Conservation (phyloP, 92 coral and sea anemone genomes). For the Micromussa lordhowensis region DNA sequence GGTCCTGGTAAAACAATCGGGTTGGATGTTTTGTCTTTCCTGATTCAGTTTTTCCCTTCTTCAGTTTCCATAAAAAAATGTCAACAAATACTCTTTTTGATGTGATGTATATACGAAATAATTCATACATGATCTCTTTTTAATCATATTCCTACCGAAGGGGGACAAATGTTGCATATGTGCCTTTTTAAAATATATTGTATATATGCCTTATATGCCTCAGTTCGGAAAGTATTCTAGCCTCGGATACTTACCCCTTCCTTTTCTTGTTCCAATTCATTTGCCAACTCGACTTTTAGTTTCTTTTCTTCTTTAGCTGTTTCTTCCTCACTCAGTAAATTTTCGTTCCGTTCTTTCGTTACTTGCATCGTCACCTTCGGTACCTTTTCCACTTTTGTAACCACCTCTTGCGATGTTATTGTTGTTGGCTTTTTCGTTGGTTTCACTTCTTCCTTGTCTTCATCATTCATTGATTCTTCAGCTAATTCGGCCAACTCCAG, state of each 20-base stretch:
- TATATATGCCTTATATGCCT: too few species aligned
- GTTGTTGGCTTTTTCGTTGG: background rate
- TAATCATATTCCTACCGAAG: too few species aligned
- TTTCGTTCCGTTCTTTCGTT: background rate
- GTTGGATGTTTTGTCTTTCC: too few species aligned
- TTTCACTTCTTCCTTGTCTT: background rate
- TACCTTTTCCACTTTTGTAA: constrained; percentile 8
- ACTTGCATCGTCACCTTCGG: constrained; percentile 9
- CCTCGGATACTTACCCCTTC: background rate
- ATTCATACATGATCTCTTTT: too few species aligned
- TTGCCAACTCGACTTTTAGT: background rate
- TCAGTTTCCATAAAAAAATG: too few species aligned
- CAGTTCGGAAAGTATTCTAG: too few species aligned
- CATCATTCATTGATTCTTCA: constrained; percentile 3
- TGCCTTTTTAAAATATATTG: too few species aligned
- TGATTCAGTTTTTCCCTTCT: too few species aligned
- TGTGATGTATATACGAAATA: too few species aligned
- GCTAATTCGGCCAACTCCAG: constrained; percentile 18
- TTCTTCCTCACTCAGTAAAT: constrained; percentile 1
- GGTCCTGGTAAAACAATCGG: too few species aligned
- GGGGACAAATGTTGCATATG: too few species aligned
- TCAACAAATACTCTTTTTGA: too few species aligned
- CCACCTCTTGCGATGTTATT: background rate
- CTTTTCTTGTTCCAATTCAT: constrained; percentile 9
- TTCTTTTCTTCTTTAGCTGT: constrained; percentile 20